phyloP scores from a whole-genome alignment of 2,888 invertebrate species.

The Zele albiditarsus region DNA sequence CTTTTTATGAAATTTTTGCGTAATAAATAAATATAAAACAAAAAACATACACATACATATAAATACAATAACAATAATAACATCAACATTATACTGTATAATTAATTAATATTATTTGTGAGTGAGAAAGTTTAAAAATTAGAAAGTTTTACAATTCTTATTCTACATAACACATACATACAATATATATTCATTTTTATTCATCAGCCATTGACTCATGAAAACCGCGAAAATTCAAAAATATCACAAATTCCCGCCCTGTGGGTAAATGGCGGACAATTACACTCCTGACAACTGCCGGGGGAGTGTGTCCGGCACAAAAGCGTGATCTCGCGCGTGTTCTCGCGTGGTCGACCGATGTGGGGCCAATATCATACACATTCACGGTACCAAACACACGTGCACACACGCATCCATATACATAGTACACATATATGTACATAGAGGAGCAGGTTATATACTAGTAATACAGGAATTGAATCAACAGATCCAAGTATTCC shows the following conservation, averaged over 20 bases:
- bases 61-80: too few species aligned
- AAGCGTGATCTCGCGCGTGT: slow-evolving; percentile 32
- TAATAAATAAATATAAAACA: too few species aligned
- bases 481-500: background rate
- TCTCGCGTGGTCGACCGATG: slow-evolving; percentile 20
- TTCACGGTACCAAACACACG: background rate
- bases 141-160: too few species aligned
- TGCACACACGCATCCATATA: background rate
- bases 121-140: too few species aligned
- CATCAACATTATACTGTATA: too few species aligned
- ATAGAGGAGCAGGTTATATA: background rate
- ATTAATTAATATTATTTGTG: too few species aligned
- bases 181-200: background rate
- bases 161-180: too few species aligned
- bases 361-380: background rate
- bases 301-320: slow-evolving; percentile 34
- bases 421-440: background rate
- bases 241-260: background rate
- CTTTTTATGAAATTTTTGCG: too few species aligned
- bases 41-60: too few species aligned
- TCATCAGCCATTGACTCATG: background rate
- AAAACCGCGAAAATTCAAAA: slow-evolving; percentile 6
- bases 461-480: background rate
- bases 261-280: background rate
- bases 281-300: slow-evolving; percentile 22